Base-by-base conservation (phyloP, 2,888 invertebrate genomes). In the Pasiphila rectangulata region DNA sequence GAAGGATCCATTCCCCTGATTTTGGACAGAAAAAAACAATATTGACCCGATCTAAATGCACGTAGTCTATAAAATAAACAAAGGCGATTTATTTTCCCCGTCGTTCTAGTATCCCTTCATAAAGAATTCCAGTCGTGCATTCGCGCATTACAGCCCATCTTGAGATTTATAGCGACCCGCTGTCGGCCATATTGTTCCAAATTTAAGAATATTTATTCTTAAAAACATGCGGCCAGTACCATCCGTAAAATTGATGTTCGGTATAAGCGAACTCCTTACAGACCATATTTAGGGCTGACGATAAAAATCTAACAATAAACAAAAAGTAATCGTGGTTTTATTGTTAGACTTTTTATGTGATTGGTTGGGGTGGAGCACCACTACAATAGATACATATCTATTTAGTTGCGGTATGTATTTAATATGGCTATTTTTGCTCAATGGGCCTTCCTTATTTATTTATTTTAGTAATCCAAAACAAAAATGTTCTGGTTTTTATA, bases 151-250 rank as follows among this genome's bases (percentile, higher is more conserved):
- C 82, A n/a, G 75, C 62, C 73, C 79, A 79, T 83, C 80, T 85
- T 76, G 72, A 83, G 84, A 87, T 87, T 87, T 86, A 86, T 83
- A 64, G 77, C 75, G 74, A 75, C 74, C 85, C 80, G 71, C 79
- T 80, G 83, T 82, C 84, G 72, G 76, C 83, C 81, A 81, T 85
- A 82, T 82, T 86, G 84, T 82, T 78, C 79, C 78, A 83, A 85
- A 83, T 86, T 84, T 83, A 83, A 84, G 84, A 84, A 80, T 82
- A 80, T 82, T 77, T 80, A 81, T 81, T 74, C 69, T 44, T 40
- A 44, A 40, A 45, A n/a, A n/a, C n/a, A n/a, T n/a, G 64, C 62
- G 61, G 58, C 64, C 61, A 64, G 63, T 37, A 61, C 21, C 39
- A 27, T 27, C 20, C 15, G 12, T 30, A 30, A 15, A 29, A 12